Percentiles rank a stretch among this genome's conserved stretches.
Conservation (phyloP, 2,888 invertebrate genomes). For the Melikaiella ostensackeni region DNA sequence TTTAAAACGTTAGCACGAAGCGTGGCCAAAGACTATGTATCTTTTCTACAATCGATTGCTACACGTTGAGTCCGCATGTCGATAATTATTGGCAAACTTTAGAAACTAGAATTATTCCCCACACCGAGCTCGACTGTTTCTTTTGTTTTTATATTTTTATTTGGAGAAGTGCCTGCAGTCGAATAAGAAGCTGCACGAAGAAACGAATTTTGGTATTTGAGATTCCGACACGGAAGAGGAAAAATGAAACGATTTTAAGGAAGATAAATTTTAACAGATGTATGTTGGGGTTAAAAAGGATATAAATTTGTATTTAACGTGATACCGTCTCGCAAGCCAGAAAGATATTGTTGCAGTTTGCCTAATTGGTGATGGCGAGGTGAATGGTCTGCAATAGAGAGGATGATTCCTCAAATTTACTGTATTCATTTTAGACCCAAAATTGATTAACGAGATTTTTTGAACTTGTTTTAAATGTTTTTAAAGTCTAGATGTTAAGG, state of each 20-base stretch:
- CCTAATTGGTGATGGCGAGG: neutral
- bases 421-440: neutral
- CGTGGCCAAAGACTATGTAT: constrained; percentile 40
- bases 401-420: neutral
- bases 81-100: constrained; percentile 48
- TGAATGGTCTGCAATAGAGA: neutral
- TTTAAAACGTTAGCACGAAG: constrained; percentile 48
- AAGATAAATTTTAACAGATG: constrained; percentile 1
- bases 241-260: constrained; percentile 14
- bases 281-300: neutral
- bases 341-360: neutral
- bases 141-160: neutral
- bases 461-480: neutral
- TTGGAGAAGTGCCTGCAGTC: constrained; percentile 8
- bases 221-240: constrained; percentile 20
- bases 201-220: constrained; percentile 17
- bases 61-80: constrained; percentile 42
- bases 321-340: neutral
- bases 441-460: neutral
- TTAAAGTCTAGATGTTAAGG: neutral
- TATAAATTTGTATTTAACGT: neutral
- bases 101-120: constrained; percentile 25
- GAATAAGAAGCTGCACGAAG: constrained; percentile 20
- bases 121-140: neutral
- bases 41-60: constrained; percentile 41